Conservation (phyloP, 2,888 invertebrate genomes). For the Himalopsyche japonica region DNA sequence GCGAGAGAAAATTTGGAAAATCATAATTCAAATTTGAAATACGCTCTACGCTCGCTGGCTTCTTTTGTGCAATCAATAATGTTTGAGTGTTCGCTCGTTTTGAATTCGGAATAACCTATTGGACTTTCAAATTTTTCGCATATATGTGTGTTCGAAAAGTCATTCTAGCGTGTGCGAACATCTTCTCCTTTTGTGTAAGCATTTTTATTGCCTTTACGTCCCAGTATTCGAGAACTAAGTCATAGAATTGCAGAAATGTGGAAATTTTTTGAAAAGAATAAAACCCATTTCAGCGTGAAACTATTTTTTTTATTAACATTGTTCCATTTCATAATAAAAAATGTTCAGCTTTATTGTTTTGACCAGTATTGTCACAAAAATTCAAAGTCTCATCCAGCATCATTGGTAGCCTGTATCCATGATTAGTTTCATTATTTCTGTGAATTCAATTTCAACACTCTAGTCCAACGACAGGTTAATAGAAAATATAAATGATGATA, state of each 20-base stretch:
- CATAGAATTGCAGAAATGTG: background rate
- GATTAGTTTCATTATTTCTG: too few relatives aligned
- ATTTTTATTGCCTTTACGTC: constrained; percentile 11
- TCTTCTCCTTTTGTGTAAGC: constrained; percentile 25
- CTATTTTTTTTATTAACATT: background rate
- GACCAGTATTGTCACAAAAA: too few relatives aligned
- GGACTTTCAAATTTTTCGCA: constrained; percentile 39
- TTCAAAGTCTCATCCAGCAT: too few relatives aligned
- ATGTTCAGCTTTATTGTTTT: background rate
- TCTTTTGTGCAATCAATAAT: constrained; percentile 63
- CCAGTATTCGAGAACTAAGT: background rate
- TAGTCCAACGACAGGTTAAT: too few relatives aligned
- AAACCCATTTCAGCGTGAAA: background rate
- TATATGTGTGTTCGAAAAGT: constrained; percentile 22
- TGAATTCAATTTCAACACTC: too few relatives aligned
- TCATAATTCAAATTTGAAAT: constrained; percentile 61
- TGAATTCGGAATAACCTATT: constrained; percentile 36
- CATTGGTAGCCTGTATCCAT: too few relatives aligned
- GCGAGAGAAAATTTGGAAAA: constrained; percentile 48
- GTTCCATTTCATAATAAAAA: background rate
- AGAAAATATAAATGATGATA: too few relatives aligned
- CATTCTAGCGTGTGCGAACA: constrained; percentile 23
- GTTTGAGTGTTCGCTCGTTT: constrained; percentile 37
- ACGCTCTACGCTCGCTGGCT: constrained; percentile 56
- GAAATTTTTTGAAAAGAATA: background rate